These are phyloP conservation scores for Sphyrna mokarran DNA, from an alignment of 2,113 vertebrate species.

Conservation along the genomic window DNA sequence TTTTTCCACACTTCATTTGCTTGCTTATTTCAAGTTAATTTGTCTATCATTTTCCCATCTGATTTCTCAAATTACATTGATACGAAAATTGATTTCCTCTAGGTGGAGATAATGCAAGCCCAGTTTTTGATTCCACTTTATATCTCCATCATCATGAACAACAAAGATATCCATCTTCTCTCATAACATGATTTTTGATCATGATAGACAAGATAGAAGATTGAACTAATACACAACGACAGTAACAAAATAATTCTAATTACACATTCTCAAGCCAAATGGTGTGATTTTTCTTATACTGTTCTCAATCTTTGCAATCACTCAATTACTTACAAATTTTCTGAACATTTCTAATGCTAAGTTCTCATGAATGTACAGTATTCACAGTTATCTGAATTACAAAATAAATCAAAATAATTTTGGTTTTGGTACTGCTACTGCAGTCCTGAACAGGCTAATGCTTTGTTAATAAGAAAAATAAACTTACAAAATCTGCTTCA, in stretches of 20 bases:
- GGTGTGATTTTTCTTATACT: neutral
- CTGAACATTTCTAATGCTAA: neutral
- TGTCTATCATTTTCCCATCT: neutral
- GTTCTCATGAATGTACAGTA: neutral
- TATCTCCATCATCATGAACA: neutral
- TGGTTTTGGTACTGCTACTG: neutral
- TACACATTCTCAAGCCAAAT: neutral
- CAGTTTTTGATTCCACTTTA: neutral
- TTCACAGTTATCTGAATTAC: neutral
- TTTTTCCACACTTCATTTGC: neutral
- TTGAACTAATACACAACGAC: neutral
- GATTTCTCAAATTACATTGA: neutral
- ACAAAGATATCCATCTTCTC: neutral
- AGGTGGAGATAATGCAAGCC: neutral
- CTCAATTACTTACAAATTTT: neutral
- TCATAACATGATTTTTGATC: neutral
- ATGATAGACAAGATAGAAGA: neutral
- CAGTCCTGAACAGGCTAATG: neutral
- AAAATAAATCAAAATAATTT: constrained; percentile 9
- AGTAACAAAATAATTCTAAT: neutral
- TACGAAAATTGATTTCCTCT: neutral
- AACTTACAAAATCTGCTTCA: neutral
- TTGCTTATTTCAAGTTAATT: neutral
- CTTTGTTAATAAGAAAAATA: neutral
- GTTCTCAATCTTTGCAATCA: neutral